These are phyloP conservation scores for Vulpes vulpes DNA, from an alignment of 2,113 vertebrate species.

Conservation along the genomic window DNA sequence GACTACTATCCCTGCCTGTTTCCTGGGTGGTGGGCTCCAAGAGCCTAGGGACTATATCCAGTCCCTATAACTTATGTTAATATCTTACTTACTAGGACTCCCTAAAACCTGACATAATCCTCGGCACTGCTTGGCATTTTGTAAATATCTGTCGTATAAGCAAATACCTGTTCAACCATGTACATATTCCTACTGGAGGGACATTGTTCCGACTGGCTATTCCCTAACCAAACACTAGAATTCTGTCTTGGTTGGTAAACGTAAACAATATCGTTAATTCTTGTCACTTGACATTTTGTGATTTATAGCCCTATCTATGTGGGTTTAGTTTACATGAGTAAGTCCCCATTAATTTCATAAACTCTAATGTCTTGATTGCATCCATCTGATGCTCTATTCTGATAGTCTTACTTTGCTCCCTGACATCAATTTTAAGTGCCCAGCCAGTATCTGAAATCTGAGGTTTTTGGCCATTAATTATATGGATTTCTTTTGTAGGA, in stretches of 20 bases:
- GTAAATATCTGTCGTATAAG: neutral
- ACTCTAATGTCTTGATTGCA: neutral
- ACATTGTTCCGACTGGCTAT: neutral
- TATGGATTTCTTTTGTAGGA: neutral
- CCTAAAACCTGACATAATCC: neutral
- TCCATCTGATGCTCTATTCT: neutral
- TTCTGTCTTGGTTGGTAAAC: slow-evolving; percentile 12
- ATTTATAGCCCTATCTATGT: neutral
- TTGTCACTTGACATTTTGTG: neutral
- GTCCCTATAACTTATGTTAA: neutral
- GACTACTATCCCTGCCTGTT: neutral
- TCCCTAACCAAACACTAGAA: neutral
- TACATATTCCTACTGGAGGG: neutral
- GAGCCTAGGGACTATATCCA: neutral
- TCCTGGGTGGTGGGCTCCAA: neutral
- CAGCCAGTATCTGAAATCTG: neutral
- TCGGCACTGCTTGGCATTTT: neutral
- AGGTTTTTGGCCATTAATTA: neutral
- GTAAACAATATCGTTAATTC: neutral
- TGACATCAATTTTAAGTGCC: neutral
- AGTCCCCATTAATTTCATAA: neutral
- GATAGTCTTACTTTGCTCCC: neutral
- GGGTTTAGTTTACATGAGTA: neutral
- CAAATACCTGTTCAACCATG: neutral
- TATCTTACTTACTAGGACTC: neutral